Conservation (phyloP, 2,797 vertebrate genomes). For the Poecilia gillii region DNA sequence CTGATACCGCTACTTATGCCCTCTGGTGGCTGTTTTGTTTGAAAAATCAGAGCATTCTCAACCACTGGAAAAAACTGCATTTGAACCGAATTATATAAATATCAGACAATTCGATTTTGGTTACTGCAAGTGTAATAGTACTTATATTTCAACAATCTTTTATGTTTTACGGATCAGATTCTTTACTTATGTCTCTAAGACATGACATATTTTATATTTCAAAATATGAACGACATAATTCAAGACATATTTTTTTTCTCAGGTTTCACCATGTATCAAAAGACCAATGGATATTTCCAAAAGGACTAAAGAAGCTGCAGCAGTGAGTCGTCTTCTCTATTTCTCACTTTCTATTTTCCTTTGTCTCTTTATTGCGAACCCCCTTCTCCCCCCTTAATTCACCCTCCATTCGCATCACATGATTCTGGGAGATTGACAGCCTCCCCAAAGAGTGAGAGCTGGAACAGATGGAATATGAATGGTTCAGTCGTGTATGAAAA, state of each 20-base stretch:
- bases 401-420: constrained; percentile 86
- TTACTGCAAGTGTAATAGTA: not conserved
- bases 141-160: not conserved
- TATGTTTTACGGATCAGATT: not conserved
- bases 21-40: not conserved
- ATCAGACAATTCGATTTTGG: not conserved
- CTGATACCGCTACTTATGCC: not conserved
- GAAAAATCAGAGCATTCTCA: not conserved
- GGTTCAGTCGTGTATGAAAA: constrained; percentile 97
- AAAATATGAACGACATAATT: not conserved
- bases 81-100: not conserved
- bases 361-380: constrained; percentile 72
- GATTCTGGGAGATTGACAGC: constrained; percentile 95
- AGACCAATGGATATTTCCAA: not conserved
- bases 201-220: not conserved
- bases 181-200: not conserved
- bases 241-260: not conserved
- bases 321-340: constrained; percentile 28
- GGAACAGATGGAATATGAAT: constrained; percentile 99
- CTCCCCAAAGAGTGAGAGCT: constrained; percentile 94
- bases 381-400: not conserved
- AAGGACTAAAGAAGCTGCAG: not conserved
- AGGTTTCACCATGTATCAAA: not conserved
- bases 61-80: not conserved
- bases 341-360: constrained; percentile 76